Evolutionary conservation across 92 coral and sea anemone genomes (phyloP).

Genomic region (Pocillopora grandis): DNA sequence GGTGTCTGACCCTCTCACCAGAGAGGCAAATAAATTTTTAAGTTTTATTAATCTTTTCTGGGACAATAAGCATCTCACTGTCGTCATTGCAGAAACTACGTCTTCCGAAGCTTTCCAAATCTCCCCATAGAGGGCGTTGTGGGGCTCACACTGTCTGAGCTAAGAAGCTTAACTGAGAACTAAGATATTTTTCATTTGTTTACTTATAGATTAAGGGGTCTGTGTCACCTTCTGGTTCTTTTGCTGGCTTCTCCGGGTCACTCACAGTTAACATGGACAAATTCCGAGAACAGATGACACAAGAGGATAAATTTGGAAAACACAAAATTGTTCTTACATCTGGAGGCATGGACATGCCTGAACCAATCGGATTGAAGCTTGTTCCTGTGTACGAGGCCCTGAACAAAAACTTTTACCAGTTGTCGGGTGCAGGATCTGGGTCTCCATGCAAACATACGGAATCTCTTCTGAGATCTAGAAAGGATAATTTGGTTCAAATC

Average conservation of each 20-base stretch:
- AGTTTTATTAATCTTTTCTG: no score
- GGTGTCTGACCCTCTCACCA: no score
- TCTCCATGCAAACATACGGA: neutral
- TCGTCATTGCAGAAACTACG: no score
- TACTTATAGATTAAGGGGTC: neutral
- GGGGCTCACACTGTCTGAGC: no score
- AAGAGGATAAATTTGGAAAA: neutral
- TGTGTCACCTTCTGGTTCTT: neutral
- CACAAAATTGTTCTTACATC: neutral
- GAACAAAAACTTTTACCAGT: neutral
- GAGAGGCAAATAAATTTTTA: no score
- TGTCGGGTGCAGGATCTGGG: neutral
- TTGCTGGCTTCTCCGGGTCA: neutral
- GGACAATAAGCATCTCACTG: no score
- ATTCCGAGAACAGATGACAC: neutral
- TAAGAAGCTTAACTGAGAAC: no score
- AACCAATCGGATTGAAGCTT: neutral
- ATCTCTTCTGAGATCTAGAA: neutral
- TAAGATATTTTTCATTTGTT: neutral
- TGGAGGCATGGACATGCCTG: neutral
- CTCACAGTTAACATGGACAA: slow-evolving; percentile 1
- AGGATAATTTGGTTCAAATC: neutral
- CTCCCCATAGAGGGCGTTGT: no score
- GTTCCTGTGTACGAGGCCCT: slow-evolving; percentile 1
- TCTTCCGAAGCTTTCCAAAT: no score